Conservation (phyloP, 2,888 invertebrate species). For the Pseudanteris insignis region DNA sequence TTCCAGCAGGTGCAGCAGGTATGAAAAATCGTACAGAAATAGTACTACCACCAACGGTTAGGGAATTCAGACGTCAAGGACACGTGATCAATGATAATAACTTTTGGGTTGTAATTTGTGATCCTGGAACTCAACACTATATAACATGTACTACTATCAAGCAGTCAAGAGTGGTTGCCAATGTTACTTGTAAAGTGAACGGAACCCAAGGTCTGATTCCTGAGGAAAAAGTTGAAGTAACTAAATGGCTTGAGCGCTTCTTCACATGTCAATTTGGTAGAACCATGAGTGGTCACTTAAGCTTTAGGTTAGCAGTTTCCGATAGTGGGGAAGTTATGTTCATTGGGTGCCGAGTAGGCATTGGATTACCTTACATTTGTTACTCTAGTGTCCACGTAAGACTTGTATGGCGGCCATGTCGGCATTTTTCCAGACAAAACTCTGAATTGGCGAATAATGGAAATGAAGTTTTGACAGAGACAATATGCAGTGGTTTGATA, state of each 20-base stretch:
- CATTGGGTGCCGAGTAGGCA: slow-evolving; percentile 79
- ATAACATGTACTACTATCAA: slow-evolving; percentile 85
- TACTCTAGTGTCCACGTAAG: slow-evolving; percentile 76
- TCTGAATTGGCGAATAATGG: slow-evolving; percentile 60
- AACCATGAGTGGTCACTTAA: slow-evolving; percentile 80
- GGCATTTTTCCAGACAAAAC: slow-evolving; percentile 71
- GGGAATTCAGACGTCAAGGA: slow-evolving; percentile 71
- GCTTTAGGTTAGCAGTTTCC: slow-evolving; percentile 78
- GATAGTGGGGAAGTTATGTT: slow-evolving; percentile 70
- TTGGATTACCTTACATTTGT: slow-evolving; percentile 83
- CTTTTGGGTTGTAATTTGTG: slow-evolving; percentile 83
- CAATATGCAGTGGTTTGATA: slow-evolving; percentile 68
- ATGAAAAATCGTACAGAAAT: slow-evolving; percentile 78
- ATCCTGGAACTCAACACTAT: slow-evolving; percentile 76
- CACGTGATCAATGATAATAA: slow-evolving; percentile 78
- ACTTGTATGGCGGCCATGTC: slow-evolving; percentile 73
- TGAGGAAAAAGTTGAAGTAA: slow-evolving; percentile 73
- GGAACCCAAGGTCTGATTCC: slow-evolving; percentile 75
- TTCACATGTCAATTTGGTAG: slow-evolving; percentile 75
- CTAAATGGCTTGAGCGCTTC: slow-evolving; percentile 74
- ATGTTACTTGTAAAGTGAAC: slow-evolving; percentile 81
- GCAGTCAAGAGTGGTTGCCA: slow-evolving; percentile 80
- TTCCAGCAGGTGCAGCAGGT: slow-evolving; percentile 79
- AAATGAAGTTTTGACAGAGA: slow-evolving; percentile 62
- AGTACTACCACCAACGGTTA: slow-evolving; percentile 73